Evolutionary conservation across 2,888 invertebrate species (phyloP).

Genomic region (Ophion obscuratus): DNA sequence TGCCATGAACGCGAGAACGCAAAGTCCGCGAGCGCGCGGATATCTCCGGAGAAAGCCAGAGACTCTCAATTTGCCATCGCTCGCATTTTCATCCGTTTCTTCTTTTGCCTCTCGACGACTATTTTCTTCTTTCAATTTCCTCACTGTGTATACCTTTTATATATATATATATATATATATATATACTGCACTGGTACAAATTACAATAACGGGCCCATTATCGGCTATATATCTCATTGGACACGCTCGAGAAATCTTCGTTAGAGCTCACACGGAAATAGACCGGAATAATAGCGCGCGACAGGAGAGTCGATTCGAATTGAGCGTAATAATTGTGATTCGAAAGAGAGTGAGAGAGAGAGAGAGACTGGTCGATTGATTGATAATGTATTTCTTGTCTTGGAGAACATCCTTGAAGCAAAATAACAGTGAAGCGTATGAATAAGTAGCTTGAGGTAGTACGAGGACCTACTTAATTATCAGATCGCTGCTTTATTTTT

Average conservation of each 20-base stretch:
- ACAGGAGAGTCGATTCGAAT: too few species aligned
- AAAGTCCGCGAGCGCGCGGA: constrained; percentile 13
- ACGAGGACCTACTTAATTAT: too few species aligned
- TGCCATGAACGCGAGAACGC: constrained; percentile 26
- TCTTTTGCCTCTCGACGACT: constrained; percentile 10
- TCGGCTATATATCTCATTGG: not conserved
- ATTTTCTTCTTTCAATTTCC: constrained; percentile 44
- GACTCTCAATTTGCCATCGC: constrained; percentile 49
- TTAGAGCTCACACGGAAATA: not conserved
- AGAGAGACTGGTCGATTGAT: too few species aligned
- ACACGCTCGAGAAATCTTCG: constrained; percentile 11
- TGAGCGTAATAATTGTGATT: too few species aligned
- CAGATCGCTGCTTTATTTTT: too few species aligned
- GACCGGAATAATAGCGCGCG: too few species aligned
- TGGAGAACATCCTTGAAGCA: too few species aligned
- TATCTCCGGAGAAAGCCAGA: constrained; percentile 27
- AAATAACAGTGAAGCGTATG: too few species aligned
- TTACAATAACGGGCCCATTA: constrained; percentile 44
- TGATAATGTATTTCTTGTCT: too few species aligned
- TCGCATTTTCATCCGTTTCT: constrained; percentile 25
- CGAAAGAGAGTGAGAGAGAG: not conserved
- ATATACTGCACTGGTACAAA: constrained; percentile 48
- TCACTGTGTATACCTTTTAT: constrained; percentile 12
- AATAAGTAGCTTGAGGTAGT: too few species aligned
- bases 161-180: not conserved